Conservation (phyloP, 1,140 invertebrate genomes). For the Aphelinus atriplicis region DNA sequence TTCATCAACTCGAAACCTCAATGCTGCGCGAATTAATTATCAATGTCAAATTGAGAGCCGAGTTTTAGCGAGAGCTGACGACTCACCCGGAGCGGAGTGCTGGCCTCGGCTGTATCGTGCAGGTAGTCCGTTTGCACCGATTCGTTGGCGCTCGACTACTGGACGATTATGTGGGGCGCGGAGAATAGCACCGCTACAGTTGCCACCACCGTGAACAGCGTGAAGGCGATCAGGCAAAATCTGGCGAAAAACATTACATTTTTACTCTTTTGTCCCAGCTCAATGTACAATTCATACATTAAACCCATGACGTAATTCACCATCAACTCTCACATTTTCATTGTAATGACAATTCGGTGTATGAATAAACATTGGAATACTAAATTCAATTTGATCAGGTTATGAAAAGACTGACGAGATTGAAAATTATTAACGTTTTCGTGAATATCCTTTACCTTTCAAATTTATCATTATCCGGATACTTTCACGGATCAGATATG, state of each 20-base stretch:
- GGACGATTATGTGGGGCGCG: constrained; percentile 95
- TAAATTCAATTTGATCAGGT: too few relatives aligned
- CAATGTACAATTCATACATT: neutral
- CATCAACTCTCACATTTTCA: neutral
- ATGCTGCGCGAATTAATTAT: too few relatives aligned
- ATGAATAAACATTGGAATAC: too few relatives aligned
- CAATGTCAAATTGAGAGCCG: too few relatives aligned
- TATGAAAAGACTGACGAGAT: too few relatives aligned
- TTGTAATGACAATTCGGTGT: too few relatives aligned
- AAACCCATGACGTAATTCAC: neutral
- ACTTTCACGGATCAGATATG: too few relatives aligned
- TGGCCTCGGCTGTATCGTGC: constrained; percentile 30
- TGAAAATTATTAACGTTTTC: too few relatives aligned
- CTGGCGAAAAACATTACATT: constrained; percentile 61
- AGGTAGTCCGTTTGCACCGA: constrained; percentile 49
- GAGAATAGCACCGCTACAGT: constrained; percentile 93
- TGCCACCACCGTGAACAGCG: constrained; percentile 94
- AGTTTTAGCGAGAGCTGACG: neutral
- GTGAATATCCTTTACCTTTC: too few relatives aligned
- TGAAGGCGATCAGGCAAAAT: constrained; percentile 97
- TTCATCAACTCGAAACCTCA: too few relatives aligned
- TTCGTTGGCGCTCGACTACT: constrained; percentile 70
- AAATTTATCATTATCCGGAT: too few relatives aligned
- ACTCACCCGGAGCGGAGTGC: constrained; percentile 44
- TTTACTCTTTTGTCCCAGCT: neutral